Percentiles rank a stretch among this genome's conserved stretches.
These are phyloP conservation scores for Ricordea florida DNA, from an alignment of 92 coral and sea anemone genomes.

Conservation along the genomic window DNA sequence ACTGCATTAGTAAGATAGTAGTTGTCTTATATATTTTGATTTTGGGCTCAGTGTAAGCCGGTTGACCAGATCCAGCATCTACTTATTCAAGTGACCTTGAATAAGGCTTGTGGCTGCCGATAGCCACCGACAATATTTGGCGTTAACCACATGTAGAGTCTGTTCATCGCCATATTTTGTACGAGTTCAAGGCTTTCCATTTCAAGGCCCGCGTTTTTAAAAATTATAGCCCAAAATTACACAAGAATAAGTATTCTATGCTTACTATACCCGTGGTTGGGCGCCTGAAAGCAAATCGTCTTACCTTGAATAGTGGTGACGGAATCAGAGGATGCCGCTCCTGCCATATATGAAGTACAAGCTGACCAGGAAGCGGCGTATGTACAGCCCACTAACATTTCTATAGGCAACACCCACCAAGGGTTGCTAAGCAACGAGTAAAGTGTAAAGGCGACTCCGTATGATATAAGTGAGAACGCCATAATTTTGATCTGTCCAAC, in stretches of 20 bases:
- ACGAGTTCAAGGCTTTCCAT: too few species aligned
- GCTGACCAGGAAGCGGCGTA: constrained; percentile 99
- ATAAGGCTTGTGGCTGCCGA: too few species aligned
- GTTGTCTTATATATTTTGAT: too few species aligned
- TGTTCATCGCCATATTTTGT: too few species aligned
- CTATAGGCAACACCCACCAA: constrained; percentile 92
- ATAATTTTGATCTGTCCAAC: constrained; percentile 90
- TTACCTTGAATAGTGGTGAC: constrained; percentile 97
- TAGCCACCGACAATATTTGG: too few species aligned
- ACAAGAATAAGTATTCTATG: not conserved
- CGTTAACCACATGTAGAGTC: too few species aligned
- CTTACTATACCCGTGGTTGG: not conserved
- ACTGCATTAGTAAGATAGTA: too few species aligned
- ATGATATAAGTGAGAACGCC: constrained; percentile 73
- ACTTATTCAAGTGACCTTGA: too few species aligned
- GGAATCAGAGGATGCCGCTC: constrained; percentile 89
- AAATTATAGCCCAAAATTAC: not conserved
- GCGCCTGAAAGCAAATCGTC: too few species aligned
- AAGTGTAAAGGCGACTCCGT: constrained; percentile 74
- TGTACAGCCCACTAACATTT: constrained; percentile 86
- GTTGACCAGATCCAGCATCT: too few species aligned
- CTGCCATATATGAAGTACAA: constrained; percentile 93
- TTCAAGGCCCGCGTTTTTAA: too few species aligned
- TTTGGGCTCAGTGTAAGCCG: too few species aligned
- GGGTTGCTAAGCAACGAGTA: constrained; percentile 86